Evolutionary conservation across 2,888 invertebrate genomes (phyloP).

Genomic region (Xylophagus ater): DNA sequence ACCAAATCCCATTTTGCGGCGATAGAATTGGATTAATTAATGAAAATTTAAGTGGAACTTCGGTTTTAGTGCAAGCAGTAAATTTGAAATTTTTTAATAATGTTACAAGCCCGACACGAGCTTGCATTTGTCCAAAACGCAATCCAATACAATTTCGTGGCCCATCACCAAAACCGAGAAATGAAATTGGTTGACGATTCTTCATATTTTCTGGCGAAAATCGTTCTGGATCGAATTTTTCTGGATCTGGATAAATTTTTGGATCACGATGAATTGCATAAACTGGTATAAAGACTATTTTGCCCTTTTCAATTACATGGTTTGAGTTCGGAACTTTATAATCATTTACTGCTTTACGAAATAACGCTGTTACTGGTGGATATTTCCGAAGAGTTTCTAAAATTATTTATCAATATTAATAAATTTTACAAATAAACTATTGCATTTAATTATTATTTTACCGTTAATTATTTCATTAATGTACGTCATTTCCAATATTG

Average conservation of each 20-base stretch:
- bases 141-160: constrained; percentile 33
- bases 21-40: constrained; percentile 23
- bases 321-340: constrained; percentile 28
- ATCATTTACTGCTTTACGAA: constrained; percentile 30
- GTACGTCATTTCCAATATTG: constrained; percentile 35
- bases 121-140: constrained; percentile 35
- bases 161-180: constrained; percentile 32
- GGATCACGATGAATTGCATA: constrained; percentile 39
- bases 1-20: constrained; percentile 24
- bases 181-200: constrained; percentile 26
- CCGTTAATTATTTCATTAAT: constrained; percentile 37
- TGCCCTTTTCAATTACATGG: constrained; percentile 23
- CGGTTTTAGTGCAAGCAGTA: constrained; percentile 21
- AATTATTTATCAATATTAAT: not conserved
- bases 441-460: constrained; percentile 22
- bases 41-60: constrained; percentile 25
- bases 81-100: constrained; percentile 27
- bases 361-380: constrained; percentile 34
- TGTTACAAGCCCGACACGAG: constrained; percentile 26
- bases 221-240: constrained; percentile 39
- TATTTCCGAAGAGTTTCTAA: constrained; percentile 41
- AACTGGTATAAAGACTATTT: constrained; percentile 25
- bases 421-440: not conserved
- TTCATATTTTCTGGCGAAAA: constrained; percentile 31
- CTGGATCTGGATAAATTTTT: constrained; percentile 38